Evolutionary conservation across 2,113 vertebrate species (phyloP).

Genomic region (Eclectus roratus): DNA sequence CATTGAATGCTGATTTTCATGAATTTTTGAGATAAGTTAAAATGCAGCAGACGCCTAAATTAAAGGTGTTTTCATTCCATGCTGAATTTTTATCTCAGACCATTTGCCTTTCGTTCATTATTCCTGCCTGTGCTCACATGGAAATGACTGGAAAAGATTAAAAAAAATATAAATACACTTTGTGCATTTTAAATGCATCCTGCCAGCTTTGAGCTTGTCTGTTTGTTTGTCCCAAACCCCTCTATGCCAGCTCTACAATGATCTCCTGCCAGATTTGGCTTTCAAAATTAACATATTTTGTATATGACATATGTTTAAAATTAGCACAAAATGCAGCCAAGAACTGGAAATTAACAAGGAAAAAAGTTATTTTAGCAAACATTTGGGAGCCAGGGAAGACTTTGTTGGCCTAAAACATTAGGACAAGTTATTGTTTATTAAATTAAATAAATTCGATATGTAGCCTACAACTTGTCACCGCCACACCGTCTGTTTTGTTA

Average conservation of each 20-base stretch:
- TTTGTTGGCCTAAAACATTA: conserved; percentile 65
- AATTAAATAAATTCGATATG: conserved; percentile 60
- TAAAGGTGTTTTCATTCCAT: conserved; percentile 20
- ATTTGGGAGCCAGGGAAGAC: conserved; percentile 61
- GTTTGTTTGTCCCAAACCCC: conserved; percentile 64
- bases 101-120: conserved; percentile 6
- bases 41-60: background rate
- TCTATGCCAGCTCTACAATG: conserved; percentile 52
- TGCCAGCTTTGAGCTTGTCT: conserved; percentile 59
- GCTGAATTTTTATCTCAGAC: conserved; percentile 19
- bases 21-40: background rate
- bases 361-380: conserved; percentile 71
- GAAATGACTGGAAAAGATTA: conserved; percentile 47
- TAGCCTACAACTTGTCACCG: conserved; percentile 47
- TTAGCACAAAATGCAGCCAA: conserved; percentile 73
- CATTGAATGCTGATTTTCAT: background rate
- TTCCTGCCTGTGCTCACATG: background rate
- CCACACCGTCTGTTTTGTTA: background rate
- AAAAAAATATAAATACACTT: background rate
- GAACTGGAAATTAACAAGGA: conserved; percentile 69
- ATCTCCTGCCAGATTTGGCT: conserved; percentile 68
- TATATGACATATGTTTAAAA: conserved; percentile 75
- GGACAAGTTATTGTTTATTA: conserved; percentile 64
- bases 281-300: conserved; percentile 74
- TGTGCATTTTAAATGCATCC: background rate